Evolutionary conservation across 2,113 vertebrate genomes (phyloP).

Genomic region (Mastomys natalensis): DNA sequence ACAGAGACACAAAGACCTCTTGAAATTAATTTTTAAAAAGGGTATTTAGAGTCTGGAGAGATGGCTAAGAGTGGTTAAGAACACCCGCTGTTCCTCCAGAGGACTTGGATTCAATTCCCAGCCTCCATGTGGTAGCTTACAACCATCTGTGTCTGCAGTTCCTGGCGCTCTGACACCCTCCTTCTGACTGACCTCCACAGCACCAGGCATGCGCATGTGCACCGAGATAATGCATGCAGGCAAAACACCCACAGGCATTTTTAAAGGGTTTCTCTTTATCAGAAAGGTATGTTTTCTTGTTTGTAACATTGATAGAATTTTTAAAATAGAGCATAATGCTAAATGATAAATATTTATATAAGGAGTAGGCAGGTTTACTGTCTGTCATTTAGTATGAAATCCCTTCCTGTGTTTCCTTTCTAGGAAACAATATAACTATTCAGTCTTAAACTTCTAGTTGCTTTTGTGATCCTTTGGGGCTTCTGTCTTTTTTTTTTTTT

Average conservation of each 20-base stretch:
- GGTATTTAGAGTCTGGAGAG: neutral
- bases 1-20: no score
- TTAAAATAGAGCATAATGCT: neutral
- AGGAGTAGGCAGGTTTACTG: constrained; percentile 17
- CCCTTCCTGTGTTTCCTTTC: constrained; percentile 77
- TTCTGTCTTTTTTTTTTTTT: neutral
- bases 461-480: neutral
- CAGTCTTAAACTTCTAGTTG: neutral
- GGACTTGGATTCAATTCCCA: neutral
- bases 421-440: neutral
- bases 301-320: constrained; percentile 35
- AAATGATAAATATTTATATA: neutral
- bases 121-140: neutral
- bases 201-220: neutral
- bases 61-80: neutral
- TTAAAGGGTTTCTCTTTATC: neutral
- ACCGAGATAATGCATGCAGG: neutral
- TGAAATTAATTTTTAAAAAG: constrained; percentile 1
- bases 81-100: neutral
- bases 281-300: constrained; percentile 44
- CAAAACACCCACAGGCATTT: neutral
- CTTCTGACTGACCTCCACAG: neutral
- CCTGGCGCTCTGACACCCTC: neutral
- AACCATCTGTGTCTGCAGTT: neutral
- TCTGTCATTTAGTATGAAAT: neutral